A percentile compares a stretch with the other conserved stretches of the same genome.
Conservation (phyloP, 2,113 vertebrate species). For the Trogon surrucura region DNA sequence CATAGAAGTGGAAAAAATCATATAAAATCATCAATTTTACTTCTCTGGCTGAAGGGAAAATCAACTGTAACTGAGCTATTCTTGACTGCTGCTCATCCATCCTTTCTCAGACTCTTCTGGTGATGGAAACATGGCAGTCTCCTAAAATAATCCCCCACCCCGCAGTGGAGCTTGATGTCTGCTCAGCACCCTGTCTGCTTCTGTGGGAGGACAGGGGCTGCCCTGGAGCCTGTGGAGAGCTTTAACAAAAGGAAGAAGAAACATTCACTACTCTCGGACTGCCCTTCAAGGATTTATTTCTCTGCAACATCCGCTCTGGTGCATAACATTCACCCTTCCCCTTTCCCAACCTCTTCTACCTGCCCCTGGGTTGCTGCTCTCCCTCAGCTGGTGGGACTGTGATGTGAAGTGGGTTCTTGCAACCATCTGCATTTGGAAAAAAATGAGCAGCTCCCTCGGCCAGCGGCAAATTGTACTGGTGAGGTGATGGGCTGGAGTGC, state of each 20-base stretch:
- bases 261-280: fast-evolving
- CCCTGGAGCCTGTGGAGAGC: not conserved
- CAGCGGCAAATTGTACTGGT: not conserved
- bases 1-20: not conserved
- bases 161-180: fast-evolving
- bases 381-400: not conserved
- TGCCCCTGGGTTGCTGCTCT: not conserved
- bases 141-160: not conserved
- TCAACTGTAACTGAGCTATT: not conserved
- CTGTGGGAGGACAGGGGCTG: not conserved
- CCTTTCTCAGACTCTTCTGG: not conserved
- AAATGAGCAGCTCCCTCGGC: not conserved
- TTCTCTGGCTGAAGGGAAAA: not conserved
- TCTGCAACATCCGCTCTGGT: not conserved
- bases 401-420: not conserved
- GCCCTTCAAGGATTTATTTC: fast-evolving
- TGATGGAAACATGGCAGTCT: not conserved
- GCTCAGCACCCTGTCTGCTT: not conserved
- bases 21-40: not conserved
- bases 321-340: not conserved
- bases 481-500: not conserved
- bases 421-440: not conserved
- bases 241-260: not conserved
- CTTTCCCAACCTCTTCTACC: not conserved
- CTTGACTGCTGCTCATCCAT: not conserved